These are phyloP conservation scores for Dascillus cervinus DNA, from an alignment of 2,888 invertebrate genomes.

Conservation along the genomic window DNA sequence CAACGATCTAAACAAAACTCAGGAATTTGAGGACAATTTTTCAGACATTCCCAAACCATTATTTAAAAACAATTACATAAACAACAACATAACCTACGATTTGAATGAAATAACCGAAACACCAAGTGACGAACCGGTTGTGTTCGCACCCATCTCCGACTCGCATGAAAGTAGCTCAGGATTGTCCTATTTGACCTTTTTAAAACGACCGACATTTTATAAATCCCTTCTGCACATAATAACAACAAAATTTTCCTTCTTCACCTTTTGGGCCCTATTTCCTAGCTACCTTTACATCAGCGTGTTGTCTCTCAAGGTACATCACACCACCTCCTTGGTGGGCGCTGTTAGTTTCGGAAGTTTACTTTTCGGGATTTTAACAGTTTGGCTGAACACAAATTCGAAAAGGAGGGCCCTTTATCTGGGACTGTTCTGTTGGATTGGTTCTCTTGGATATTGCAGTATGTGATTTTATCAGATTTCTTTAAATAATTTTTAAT, in stretches of 20 bases:
- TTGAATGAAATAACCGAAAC: constrained; percentile 21
- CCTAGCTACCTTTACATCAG: constrained; percentile 45
- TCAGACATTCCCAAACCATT: constrained; percentile 44
- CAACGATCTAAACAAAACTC: constrained; percentile 42
- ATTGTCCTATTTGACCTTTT: constrained; percentile 15
- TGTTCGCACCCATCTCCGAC: constrained; percentile 29
- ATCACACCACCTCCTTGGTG: constrained; percentile 27
- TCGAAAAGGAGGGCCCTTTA: constrained; percentile 30
- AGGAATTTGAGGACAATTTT: constrained; percentile 32
- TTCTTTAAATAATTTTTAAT: too few species aligned
- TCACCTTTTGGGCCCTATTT: constrained; percentile 47
- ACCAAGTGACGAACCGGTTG: constrained; percentile 23
- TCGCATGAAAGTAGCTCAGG: background rate
- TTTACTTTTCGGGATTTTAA: constrained; percentile 27
- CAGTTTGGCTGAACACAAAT: constrained; percentile 31
- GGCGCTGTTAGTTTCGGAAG: constrained; percentile 20
- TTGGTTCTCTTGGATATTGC: constrained; percentile 50
- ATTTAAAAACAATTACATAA: constrained; percentile 49
- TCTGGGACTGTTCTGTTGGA: constrained; percentile 41
- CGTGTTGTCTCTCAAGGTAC: constrained; percentile 25
- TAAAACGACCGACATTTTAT: constrained; percentile 44
- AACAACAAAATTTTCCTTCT: constrained; percentile 47
- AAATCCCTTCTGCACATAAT: constrained; percentile 48
- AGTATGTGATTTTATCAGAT: too few species aligned
- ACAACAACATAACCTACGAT: constrained; percentile 39